These are phyloP conservation scores for Rhagoletis zephyria DNA, from an alignment of 1,140 invertebrate genomes.

Conservation along the genomic window DNA sequence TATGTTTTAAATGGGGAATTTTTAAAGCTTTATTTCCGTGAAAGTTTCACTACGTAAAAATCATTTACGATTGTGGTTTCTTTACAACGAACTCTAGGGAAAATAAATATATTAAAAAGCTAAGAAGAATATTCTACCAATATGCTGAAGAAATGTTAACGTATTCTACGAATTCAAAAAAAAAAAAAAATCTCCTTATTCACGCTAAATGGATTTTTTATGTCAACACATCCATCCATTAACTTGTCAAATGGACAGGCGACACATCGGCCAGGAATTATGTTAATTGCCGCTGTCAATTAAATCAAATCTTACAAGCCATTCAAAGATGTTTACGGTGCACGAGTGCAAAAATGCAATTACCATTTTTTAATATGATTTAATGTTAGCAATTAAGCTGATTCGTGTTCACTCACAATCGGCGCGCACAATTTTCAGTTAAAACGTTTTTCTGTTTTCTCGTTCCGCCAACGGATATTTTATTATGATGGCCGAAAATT, in stretches of 20 bases:
- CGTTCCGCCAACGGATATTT: constrained; percentile 3
- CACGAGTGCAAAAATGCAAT: constrained; percentile 49
- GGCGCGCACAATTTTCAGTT: background rate
- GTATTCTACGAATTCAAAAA: constrained; percentile 16
- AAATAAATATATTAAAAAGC: background rate
- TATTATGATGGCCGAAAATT: constrained; percentile 47
- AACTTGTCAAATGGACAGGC: constrained; percentile 44
- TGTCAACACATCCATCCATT: constrained; percentile 40
- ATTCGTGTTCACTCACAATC: background rate
- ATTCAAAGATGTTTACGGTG: constrained; percentile 47
- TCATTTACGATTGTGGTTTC: no score
- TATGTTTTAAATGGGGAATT: no score
- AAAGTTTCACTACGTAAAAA: no score
- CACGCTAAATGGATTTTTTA: constrained; percentile 51
- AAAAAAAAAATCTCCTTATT: background rate
- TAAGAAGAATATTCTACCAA: no score
- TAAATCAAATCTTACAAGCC: constrained; percentile 54
- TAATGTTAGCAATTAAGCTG: constrained; percentile 51
- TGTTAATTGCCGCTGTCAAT: constrained; percentile 52
- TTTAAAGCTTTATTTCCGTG: no score
- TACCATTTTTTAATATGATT: constrained; percentile 55
- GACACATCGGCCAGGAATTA: constrained; percentile 52
- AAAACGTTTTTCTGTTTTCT: constrained; percentile 19
- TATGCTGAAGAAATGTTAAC: background rate
- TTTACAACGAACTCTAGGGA: no score